Percentiles rank a stretch among this genome's conserved stretches.
Evolutionary conservation across 2,888 invertebrate species (phyloP).

Genomic region (Scrobipalpa atriplicella): DNA sequence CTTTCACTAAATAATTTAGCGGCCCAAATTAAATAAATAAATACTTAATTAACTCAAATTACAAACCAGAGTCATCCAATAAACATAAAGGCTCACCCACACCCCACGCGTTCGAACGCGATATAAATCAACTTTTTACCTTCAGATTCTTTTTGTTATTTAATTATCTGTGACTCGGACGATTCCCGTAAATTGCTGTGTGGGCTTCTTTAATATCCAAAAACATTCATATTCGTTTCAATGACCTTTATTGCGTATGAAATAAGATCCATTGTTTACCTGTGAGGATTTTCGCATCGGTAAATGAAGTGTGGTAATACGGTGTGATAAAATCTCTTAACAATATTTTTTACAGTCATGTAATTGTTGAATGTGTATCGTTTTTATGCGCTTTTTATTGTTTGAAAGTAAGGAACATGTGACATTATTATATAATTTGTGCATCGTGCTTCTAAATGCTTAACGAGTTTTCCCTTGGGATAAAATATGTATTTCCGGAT

Average conservation of each 20-base stretch:
- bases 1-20: not conserved
- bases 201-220: constrained; percentile 37
- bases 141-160: constrained; percentile 67
- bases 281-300: not conserved
- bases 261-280: not conserved
- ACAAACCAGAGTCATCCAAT: constrained; percentile 36
- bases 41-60: constrained; percentile 36
- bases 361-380: constrained; percentile 50
- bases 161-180: constrained; percentile 69
- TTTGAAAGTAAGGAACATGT: not conserved
- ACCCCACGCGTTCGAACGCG: constrained; percentile 39
- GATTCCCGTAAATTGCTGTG: constrained; percentile 63
- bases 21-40: not conserved
- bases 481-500: too few species aligned
- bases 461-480: too few species aligned
- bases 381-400: constrained; percentile 30
- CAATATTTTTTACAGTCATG: constrained; percentile 46
- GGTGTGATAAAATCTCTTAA: constrained; percentile 50
- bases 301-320: constrained; percentile 8
- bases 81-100: constrained; percentile 39
- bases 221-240: not conserved
- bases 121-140: constrained; percentile 58
- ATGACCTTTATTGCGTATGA: not conserved
- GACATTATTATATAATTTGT: too few species aligned
- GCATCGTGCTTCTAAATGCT: too few species aligned